Evolutionary conservation across 2,113 vertebrate species (phyloP), one percentile per base, ranked within the genome.

Genomic region (Perca schrenkii): DNA sequence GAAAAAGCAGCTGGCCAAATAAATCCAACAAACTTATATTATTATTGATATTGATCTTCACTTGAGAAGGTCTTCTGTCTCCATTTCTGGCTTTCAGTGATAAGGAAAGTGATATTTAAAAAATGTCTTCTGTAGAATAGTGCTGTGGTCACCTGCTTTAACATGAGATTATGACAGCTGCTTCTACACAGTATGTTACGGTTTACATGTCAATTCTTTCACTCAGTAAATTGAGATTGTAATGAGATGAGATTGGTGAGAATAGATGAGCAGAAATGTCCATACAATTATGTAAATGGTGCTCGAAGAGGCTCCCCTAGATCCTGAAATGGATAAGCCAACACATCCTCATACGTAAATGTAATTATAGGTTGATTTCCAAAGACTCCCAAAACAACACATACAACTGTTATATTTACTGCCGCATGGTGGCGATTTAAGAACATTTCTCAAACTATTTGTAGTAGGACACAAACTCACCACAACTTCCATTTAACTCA

Each of bases 21-120:
- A 70, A 53, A 71, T 74, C 77, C 74, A 66, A 40, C 77, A 81
- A 72, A 89, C 85, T 79, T 86, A 28, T 28, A 28, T 28, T 28
- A 28, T 28, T 28, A 28, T 81, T 86, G 88, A 91, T 91, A 89
- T 71, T 2, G 17, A 86, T 93, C 89, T 88, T 85, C 36, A 74
- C 74, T 74, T 49, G 54, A 84, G 76, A 79, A 57, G 56, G 57
- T 71, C 54, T 66, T 67, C 56, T 75, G 21, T 72, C 21, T 85
- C 52, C 64, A 56, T 79, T 74, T 88, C 82, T 87, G 89, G 57
- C 60, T 74, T 74, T 53, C 0, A 3, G 28, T 68, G 90, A 91
- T 91, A 90, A 90, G 88, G n/a, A 68, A 79, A 12, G 62, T 58
- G 14, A 63, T 63, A 84, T 6, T 13, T 15, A 14, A 52, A 52